Base-by-base conservation (phyloP, 2,113 vertebrate genomes). In the Polypterus senegalus region DNA sequence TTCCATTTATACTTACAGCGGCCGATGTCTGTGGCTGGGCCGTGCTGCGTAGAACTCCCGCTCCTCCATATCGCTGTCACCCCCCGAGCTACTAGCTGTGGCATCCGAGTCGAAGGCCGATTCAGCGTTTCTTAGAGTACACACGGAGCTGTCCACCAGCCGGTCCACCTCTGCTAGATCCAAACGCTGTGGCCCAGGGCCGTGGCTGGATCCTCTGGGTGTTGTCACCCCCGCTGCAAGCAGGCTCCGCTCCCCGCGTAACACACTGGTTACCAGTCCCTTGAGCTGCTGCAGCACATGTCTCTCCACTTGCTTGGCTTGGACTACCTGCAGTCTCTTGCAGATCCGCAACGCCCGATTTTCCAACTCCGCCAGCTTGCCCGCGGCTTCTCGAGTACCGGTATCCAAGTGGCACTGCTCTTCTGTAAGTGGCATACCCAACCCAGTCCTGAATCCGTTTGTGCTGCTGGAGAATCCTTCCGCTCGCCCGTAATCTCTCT, bases 61-160 rank as follows among this genome's bases (percentile, higher is more conserved):
- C 47, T 72, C 73, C 48, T 77, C 75, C 43, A 54, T 62, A 8
- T 77, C 78, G 4, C 62, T 77, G 45, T 69, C 70, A 4, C 73
- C 76, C 5, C 73, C 72, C 1, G 71, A 71, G 70, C 77, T 77
- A 68, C 75, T 79, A 59, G 74, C 78, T 0, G 80, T 80, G 46
- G 76, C 74, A 61, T 83, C 80, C 1, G 82, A 83, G 71, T 83
- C 81, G 49, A 82, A 73, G n/a, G 70, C 71, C 47, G 66, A 66
- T 65, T 77, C 79, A 11, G 72, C 69, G 43, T 76, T 67, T 11
- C 69, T 70, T 55, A 80, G 73, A 10, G 69, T 65, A 58, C 76
- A 77, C 63, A 70, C 61, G 62, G 76, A 77, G 69, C 67, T 69
- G 60, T 64, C 51, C 7, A 73, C 72, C 61, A 80, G 44, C 7